Conservation (phyloP, 2,888 invertebrate genomes). For the Chrysomela aeneicollis region DNA sequence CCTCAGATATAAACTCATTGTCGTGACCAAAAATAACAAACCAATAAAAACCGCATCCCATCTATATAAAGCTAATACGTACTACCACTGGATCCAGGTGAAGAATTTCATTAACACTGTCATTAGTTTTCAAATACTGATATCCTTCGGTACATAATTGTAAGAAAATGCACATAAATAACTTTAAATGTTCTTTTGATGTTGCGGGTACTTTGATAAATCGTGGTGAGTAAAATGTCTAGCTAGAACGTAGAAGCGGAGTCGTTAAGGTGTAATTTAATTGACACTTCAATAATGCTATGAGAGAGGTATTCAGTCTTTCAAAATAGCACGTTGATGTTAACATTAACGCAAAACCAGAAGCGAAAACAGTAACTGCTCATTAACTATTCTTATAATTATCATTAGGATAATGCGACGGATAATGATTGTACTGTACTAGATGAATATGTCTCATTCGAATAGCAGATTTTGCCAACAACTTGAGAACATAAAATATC, state of each 20-base stretch:
- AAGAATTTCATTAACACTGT: no score
- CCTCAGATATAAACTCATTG: no score
- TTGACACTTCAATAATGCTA: conserved; percentile 21
- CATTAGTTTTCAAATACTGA: conserved; percentile 20
- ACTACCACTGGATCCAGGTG: no score
- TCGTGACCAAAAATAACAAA: no score
- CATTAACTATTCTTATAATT: no score
- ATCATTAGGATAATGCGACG: no score
- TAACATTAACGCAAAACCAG: neutral
- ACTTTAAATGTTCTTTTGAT: conserved; percentile 21
- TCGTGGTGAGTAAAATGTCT: conserved; percentile 14
- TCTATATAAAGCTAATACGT: no score
- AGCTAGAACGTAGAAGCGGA: neutral
- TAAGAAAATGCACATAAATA: conserved; percentile 15
- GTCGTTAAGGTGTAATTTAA: conserved; percentile 23
- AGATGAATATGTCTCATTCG: no score
- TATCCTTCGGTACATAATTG: conserved; percentile 13
- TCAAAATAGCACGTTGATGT: neutral
- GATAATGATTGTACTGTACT: no score
- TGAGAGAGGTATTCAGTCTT: conserved; percentile 13
- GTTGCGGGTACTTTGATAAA: conserved; percentile 28
- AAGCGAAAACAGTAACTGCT: neutral
- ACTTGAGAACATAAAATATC: neutral
- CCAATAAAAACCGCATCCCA: no score
- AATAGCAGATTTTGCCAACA: neutral